phyloP scores from a whole-genome alignment of 2,888 invertebrate species.

The Acleris emargana region DNA sequence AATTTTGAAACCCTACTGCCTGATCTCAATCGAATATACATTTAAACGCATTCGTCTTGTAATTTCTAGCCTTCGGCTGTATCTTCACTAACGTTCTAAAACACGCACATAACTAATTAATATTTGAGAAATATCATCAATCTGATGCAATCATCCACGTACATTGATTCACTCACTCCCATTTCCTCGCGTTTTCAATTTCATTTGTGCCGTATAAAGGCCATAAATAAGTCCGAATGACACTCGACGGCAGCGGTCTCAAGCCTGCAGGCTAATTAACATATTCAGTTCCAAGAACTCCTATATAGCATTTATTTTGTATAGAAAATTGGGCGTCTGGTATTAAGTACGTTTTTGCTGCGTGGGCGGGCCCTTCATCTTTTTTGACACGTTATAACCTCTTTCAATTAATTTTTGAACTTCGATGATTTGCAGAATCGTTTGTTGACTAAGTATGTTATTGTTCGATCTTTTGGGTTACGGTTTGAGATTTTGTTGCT shows the following conservation, averaged over 20 bases:
- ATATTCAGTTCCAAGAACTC: background rate
- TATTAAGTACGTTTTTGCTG: background rate
- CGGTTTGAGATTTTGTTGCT: too few species aligned
- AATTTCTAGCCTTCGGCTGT: too few species aligned
- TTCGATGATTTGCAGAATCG: slow-evolving; percentile 13
- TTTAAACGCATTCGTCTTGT: too few species aligned
- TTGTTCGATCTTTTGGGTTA: background rate
- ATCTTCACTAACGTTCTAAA: too few species aligned
- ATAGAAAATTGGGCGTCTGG: too few species aligned
- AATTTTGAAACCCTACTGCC: too few species aligned
- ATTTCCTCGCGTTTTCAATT: slow-evolving; percentile 7
- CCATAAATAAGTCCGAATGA: slow-evolving; percentile 50
- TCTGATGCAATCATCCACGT: slow-evolving; percentile 5
- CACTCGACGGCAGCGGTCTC: slow-evolving; percentile 45
- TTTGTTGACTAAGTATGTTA: slow-evolving; percentile 4
- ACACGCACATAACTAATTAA: too few species aligned
- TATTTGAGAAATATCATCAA: background rate
- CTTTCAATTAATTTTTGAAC: slow-evolving; percentile 30
- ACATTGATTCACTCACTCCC: slow-evolving; percentile 5
- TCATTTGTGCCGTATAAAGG: slow-evolving; percentile 38
- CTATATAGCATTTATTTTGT: too few species aligned
- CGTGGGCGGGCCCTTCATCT: slow-evolving; percentile 44
- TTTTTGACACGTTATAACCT: slow-evolving; percentile 29
- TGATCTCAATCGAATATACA: too few species aligned
- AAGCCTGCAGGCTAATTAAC: slow-evolving; percentile 25